A percentile compares a stretch with the other conserved stretches of the same genome.
These are phyloP conservation scores for Drosophila neoperkinsi DNA, from an alignment of 2,888 invertebrate genomes.

Conservation along the genomic window DNA sequence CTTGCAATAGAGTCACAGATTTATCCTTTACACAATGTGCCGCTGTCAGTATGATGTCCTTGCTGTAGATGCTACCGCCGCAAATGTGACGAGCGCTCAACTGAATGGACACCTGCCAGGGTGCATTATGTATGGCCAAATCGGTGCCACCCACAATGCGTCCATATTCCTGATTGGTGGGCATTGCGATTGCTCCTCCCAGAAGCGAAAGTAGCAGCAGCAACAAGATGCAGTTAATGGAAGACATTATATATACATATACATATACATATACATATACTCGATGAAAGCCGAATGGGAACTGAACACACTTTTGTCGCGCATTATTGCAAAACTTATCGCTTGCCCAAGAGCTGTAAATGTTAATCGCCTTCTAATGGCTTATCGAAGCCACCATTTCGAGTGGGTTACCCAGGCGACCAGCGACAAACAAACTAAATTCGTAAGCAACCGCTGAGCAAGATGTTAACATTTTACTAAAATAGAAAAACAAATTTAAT, in stretches of 20 bases:
- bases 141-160: conserved; percentile 78
- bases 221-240: neutral
- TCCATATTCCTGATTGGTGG: conserved; percentile 31
- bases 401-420: conserved; percentile 64
- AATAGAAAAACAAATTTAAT: neutral
- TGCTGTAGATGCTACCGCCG: conserved; percentile 86
- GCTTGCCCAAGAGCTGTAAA: conserved; percentile 52
- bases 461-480: neutral
- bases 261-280: neutral
- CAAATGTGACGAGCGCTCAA: conserved; percentile 86
- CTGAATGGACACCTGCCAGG: conserved; percentile 76
- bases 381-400: conserved; percentile 32
- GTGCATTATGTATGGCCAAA: conserved; percentile 66
- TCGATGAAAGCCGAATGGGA: conserved; percentile 18
- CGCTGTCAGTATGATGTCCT: conserved; percentile 86
- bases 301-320: conserved; percentile 39
- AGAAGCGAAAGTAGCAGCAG: conserved; percentile 14
- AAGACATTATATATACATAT: neutral
- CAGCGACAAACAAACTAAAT: conserved; percentile 45
- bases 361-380: conserved; percentile 62
- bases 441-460: conserved; percentile 12
- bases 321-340: conserved; percentile 30
- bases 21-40: conserved; percentile 80
- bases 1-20: conserved; percentile 55
- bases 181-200: neutral